Conservation (phyloP, 2,113 vertebrate genomes). For the Arizona elegans region DNA sequence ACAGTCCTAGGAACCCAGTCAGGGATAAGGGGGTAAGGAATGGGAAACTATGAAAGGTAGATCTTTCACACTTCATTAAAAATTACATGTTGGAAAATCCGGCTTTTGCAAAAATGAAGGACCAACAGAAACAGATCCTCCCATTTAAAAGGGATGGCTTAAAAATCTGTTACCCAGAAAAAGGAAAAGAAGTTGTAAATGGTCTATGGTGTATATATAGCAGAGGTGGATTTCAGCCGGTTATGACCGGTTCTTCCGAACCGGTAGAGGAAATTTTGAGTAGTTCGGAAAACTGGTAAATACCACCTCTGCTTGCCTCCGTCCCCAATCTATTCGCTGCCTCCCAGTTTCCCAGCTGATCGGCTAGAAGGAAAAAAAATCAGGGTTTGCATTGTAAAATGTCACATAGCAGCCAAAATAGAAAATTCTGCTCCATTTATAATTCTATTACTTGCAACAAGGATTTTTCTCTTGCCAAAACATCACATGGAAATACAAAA, state of each 20-base stretch:
- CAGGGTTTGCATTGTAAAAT: conserved; percentile 35
- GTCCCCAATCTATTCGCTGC: too few relatives aligned
- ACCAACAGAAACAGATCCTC: background rate
- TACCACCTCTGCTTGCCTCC: too few relatives aligned
- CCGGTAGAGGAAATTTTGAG: too few relatives aligned
- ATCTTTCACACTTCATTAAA: background rate
- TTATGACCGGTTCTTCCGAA: too few relatives aligned
- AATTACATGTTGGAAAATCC: background rate
- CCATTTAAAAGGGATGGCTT: background rate
- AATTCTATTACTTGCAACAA: conserved; percentile 58
- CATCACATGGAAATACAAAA: conserved; percentile 61
- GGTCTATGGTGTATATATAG: background rate
- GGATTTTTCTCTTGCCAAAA: conserved; percentile 44
- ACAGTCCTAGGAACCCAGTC: background rate
- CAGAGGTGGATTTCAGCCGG: too few relatives aligned
- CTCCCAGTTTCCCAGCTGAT: too few relatives aligned
- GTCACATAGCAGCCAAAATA: conserved; percentile 47
- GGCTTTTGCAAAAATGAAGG: background rate
- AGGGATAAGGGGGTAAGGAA: background rate
- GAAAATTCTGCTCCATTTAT: conserved; percentile 60
- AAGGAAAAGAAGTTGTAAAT: background rate
- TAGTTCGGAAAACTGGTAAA: too few relatives aligned
- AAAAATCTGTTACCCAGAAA: background rate
- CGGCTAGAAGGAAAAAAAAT: too few relatives aligned
- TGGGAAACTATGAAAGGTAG: background rate